Percentiles rank a stretch among this genome's conserved stretches.
phyloP scores from a whole-genome alignment of 2,797 vertebrate species.

The Stomatorhinus walkeri region DNA sequence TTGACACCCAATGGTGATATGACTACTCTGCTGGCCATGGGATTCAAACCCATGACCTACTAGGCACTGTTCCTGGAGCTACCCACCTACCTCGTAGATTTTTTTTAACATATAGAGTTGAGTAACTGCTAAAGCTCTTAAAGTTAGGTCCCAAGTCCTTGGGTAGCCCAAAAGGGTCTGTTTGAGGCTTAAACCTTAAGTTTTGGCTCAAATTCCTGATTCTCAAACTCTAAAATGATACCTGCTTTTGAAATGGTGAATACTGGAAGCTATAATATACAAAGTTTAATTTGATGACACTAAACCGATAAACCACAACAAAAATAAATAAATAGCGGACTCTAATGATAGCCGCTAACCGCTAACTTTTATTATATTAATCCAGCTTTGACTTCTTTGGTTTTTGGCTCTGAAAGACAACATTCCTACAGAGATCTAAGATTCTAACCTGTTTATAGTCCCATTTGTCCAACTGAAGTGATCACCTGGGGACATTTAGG shows the following conservation, averaged over 20 bases:
- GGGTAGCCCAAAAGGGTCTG: background rate
- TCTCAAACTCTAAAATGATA: background rate
- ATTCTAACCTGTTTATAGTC: background rate
- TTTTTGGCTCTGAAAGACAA: background rate
- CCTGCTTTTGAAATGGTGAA: background rate
- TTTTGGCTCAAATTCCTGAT: background rate
- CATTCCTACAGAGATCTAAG: background rate
- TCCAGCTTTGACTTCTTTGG: background rate
- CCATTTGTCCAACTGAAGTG: background rate
- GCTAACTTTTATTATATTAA: background rate
- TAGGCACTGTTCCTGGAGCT: background rate
- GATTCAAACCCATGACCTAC: background rate
- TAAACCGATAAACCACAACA: background rate
- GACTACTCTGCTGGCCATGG: background rate
- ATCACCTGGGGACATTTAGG: background rate
- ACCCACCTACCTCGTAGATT: background rate
- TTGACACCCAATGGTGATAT: background rate
- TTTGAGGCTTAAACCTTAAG: background rate
- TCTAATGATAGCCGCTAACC: background rate
- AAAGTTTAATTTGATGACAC: background rate
- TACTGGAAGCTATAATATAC: background rate
- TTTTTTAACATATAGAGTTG: background rate
- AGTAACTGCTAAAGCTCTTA: background rate
- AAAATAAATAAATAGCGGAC: background rate
- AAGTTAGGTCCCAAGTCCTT: background rate